Conservation (phyloP, 2,797 vertebrate species). For the Pseudocheirus occidentalis region DNA sequence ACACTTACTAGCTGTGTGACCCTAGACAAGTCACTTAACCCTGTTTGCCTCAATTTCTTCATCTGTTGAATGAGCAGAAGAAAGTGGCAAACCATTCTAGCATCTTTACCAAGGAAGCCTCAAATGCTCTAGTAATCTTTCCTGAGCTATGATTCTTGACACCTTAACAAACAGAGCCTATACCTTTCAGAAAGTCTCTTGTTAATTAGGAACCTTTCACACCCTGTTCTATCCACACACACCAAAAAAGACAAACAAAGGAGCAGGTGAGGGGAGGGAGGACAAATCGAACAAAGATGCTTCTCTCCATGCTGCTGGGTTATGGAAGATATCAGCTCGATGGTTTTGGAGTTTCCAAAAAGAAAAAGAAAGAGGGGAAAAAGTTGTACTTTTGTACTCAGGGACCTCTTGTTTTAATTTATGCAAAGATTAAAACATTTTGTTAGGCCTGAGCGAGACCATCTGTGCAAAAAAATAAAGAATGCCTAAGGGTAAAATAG, state of each 20-base stretch:
- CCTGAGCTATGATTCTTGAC: background rate
- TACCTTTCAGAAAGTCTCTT: background rate
- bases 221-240: background rate
- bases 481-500: constrained; percentile 86
- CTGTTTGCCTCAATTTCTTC: background rate
- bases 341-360: constrained; percentile 58
- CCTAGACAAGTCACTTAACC: background rate
- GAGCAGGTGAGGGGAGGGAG: background rate
- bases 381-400: constrained; percentile 80
- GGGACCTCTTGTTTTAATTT: constrained; percentile 87
- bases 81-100: background rate
- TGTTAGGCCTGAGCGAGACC: constrained; percentile 88
- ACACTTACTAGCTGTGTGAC: background rate
- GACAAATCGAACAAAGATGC: constrained; percentile 37
- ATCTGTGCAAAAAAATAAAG: constrained; percentile 87
- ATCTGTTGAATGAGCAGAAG: background rate
- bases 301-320: constrained; percentile 55
- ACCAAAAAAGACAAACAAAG: background rate
- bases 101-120: background rate
- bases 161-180: background rate
- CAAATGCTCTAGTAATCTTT: background rate
- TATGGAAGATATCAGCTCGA: constrained; percentile 59
- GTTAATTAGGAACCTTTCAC: background rate
- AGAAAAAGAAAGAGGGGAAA: constrained; percentile 44
- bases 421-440: constrained; percentile 88